Conservation (phyloP, 2,888 invertebrate species). For the Pammene fasciana region DNA sequence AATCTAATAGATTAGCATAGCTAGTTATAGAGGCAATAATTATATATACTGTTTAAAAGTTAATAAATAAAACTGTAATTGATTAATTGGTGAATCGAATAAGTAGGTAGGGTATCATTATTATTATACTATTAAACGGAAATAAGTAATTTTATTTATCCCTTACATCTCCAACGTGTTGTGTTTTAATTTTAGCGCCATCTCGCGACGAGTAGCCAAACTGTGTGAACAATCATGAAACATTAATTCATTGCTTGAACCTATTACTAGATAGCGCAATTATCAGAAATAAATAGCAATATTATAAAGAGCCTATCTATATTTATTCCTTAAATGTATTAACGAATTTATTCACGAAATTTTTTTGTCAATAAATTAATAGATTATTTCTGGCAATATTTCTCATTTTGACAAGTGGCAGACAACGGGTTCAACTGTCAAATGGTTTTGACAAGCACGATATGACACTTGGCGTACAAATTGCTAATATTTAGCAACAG, state of each 20-base stretch:
- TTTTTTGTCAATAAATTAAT: not conserved
- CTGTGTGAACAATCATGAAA: not conserved
- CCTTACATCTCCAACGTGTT: not conserved
- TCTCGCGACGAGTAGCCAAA: constrained; percentile 50
- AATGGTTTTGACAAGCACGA: constrained; percentile 17
- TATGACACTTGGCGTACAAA: constrained; percentile 15
- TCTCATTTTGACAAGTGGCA: not conserved
- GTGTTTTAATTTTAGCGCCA: constrained; percentile 41
- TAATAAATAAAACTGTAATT: constrained; percentile 28
- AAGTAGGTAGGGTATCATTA: constrained; percentile 40
- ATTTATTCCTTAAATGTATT: not conserved
- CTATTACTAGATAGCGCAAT: constrained; percentile 52
- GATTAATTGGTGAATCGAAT: constrained; percentile 34
- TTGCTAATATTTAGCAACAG: constrained; percentile 35
- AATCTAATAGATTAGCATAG: constrained; percentile 39
- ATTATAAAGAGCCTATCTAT: not conserved
- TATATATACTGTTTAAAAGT: constrained; percentile 28
- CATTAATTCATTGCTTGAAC: not conserved
- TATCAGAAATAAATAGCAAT: not conserved
- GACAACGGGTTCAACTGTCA: not conserved
- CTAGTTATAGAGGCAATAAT: constrained; percentile 27
- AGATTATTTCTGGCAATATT: constrained; percentile 1
- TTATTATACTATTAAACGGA: constrained; percentile 26
- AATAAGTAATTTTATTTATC: constrained; percentile 24
- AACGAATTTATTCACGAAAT: too few relatives aligned